Evolutionary conservation across 2,888 invertebrate genomes (phyloP).

Genomic region (Caenorhabditis plicata): DNA sequence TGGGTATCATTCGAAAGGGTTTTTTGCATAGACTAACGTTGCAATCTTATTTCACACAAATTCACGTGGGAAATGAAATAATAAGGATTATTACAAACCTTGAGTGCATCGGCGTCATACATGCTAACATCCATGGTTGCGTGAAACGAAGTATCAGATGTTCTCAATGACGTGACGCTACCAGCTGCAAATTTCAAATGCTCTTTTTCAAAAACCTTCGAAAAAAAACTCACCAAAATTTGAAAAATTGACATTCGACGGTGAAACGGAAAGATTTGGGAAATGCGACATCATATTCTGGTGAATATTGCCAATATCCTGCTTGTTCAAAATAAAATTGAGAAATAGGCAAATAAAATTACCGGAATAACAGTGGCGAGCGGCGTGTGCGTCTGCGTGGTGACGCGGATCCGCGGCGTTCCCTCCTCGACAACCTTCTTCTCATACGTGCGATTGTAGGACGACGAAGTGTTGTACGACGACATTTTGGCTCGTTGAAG

Average conservation of each 20-base stretch:
- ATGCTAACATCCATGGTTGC: conserved; percentile 55
- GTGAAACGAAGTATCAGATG: conserved; percentile 53
- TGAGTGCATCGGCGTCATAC: conserved; percentile 58
- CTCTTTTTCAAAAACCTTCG: not conserved
- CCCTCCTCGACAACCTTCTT: conserved; percentile 52
- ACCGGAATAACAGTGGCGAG: conserved; percentile 31
- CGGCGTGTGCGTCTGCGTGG: conserved; percentile 32
- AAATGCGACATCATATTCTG: conserved; percentile 26
- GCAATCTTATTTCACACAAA: not conserved
- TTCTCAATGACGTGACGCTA: conserved; percentile 40
- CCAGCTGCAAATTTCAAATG: conserved; percentile 6
- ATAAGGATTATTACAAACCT: conserved; percentile 35
- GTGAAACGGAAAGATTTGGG: conserved; percentile 20
- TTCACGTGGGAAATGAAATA: not conserved
- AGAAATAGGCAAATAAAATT: conserved; percentile 1
- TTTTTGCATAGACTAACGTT: too few relatives aligned
- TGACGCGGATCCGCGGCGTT: conserved; percentile 36
- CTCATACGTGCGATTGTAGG: conserved; percentile 62
- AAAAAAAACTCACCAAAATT: not conserved
- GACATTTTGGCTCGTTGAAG: conserved; percentile 41
- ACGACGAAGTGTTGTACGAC: conserved; percentile 55
- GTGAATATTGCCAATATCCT: conserved; percentile 29
- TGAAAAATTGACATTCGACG: conserved; percentile 3
- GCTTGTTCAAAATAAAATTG: not conserved
- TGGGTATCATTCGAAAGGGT: too few relatives aligned